Percentiles rank a stretch among this genome's conserved stretches.
phyloP scores from a whole-genome alignment of 2,888 invertebrate species.

The Phaonia tiefii region DNA sequence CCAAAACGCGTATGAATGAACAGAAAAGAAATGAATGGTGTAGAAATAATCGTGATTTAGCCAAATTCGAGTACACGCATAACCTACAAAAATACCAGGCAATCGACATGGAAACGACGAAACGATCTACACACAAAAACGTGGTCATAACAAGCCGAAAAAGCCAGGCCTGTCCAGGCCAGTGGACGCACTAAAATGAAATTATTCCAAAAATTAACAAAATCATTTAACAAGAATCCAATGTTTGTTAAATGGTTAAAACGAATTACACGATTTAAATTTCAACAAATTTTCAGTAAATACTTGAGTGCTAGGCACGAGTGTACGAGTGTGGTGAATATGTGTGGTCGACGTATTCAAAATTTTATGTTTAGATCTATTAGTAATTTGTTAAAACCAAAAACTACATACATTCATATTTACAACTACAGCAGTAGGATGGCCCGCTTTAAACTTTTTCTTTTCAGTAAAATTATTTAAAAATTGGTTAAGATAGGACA shows the following conservation, averaged over 20 bases:
- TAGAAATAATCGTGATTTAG: constrained; percentile 58
- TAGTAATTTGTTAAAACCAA: constrained; percentile 60
- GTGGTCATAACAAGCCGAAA: background rate
- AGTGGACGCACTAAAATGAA: constrained; percentile 43
- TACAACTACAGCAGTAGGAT: background rate
- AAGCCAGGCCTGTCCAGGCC: background rate
- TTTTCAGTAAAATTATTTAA: no score
- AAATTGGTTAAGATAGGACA: no score
- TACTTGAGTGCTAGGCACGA: constrained; percentile 5
- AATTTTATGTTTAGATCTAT: constrained; percentile 30
- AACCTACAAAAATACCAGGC: constrained; percentile 54
- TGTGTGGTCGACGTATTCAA: constrained; percentile 62
- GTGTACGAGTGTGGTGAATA: background rate
- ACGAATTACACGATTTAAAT: constrained; percentile 46
- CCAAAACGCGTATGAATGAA: constrained; percentile 6
- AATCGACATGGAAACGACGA: background rate
- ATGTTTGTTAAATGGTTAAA: constrained; percentile 37
- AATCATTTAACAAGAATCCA: constrained; percentile 44
- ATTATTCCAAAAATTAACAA: constrained; percentile 50
- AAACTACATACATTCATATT: constrained; percentile 7
- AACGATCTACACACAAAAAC: constrained; percentile 6
- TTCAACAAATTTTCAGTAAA: constrained; percentile 28
- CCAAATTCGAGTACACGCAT: constrained; percentile 61
- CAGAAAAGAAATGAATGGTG: background rate
- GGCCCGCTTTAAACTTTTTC: no score